Evolutionary conservation across 2,797 vertebrate genomes (phyloP).

Genomic region (Aviceda cuculoides): DNA sequence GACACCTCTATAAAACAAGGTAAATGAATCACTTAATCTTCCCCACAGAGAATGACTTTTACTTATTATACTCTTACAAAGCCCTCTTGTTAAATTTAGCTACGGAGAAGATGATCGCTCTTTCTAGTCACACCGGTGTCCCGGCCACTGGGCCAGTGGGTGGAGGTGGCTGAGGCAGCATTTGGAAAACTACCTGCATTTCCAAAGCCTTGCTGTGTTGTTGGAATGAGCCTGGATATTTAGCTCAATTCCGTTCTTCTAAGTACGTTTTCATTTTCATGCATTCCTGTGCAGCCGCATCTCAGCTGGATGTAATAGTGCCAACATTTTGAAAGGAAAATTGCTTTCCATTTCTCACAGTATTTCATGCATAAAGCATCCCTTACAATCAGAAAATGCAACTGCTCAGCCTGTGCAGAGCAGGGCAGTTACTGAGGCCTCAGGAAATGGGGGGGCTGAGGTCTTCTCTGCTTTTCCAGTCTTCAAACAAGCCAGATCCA

Average conservation of each 20-base stretch:
- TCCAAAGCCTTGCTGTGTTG: background rate
- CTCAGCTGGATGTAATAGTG: conserved; percentile 5
- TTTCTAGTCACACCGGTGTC: background rate
- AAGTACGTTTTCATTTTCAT: background rate
- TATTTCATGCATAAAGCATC: background rate
- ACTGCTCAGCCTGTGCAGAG: background rate
- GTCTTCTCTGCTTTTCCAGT: background rate
- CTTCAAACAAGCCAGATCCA: background rate
- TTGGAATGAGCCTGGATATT: background rate
- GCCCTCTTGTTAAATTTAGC: background rate
- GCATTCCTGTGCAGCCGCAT: accelerated
- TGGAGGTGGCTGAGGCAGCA: background rate
- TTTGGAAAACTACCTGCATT: background rate
- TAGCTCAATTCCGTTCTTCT: background rate
- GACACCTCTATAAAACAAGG: background rate
- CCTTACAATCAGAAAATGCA: background rate
- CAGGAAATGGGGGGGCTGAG: background rate
- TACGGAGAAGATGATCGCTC: background rate
- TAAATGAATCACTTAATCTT: background rate
- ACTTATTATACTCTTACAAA: background rate
- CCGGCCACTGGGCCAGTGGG: accelerated
- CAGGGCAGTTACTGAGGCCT: background rate
- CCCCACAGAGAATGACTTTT: background rate
- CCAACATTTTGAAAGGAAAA: conserved; percentile 25
- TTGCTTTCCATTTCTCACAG: background rate